These are phyloP conservation scores for Berghia stephanieae DNA, from an alignment of 1,140 invertebrate genomes.

Conservation along the genomic window DNA sequence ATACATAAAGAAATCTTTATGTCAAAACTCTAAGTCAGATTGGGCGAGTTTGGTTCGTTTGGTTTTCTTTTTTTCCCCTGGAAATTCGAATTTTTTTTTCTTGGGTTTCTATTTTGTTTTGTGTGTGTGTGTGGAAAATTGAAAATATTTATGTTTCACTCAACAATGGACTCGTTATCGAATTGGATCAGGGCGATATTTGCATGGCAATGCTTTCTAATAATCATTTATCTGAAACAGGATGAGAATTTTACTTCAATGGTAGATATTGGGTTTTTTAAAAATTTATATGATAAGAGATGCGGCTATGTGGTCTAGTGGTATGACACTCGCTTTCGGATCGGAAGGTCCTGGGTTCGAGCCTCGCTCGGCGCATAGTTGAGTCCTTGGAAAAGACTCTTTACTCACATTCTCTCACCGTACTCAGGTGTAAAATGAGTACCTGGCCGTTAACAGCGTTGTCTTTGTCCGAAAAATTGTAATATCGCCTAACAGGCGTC, in stretches of 20 bases:
- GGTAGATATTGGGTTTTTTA: not conserved
- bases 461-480: no score
- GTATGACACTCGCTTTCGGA: no score
- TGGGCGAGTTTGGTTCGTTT: not conserved
- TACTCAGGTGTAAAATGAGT: no score
- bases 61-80: not conserved
- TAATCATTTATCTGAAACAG: not conserved
- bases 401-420: no score
- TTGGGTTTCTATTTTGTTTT: not conserved
- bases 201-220: not conserved
- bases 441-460: no score
- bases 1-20: not conserved
- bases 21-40: not conserved
- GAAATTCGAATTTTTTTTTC: not conserved
- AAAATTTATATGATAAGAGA: not conserved
- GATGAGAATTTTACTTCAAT: not conserved
- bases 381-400: no score
- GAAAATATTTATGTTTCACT: no score
- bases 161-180: not conserved
- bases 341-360: no score
- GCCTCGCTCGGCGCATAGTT: no score
- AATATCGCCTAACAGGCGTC: no score
- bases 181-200: not conserved
- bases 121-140: conserved; percentile 3
- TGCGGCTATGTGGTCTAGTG: no score